Evolutionary conservation across 2,113 vertebrate species (phyloP).

Genomic region (Petromus typicus): DNA sequence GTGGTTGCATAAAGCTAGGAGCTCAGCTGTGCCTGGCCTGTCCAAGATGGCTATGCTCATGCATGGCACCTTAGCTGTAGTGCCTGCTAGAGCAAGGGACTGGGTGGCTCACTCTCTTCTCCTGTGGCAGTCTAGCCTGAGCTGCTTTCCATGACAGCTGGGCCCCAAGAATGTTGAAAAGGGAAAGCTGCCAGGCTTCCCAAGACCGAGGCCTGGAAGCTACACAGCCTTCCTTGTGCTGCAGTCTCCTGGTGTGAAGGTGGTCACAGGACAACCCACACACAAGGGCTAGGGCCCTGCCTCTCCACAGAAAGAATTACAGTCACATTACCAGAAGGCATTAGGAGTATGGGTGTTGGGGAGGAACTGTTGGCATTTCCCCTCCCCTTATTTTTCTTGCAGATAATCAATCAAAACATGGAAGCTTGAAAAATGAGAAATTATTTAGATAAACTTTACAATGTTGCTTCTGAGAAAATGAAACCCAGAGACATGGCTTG

Average conservation of each 20-base stretch:
- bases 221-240: not conserved
- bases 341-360: not conserved
- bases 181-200: not conserved
- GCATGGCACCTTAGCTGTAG: not conserved
- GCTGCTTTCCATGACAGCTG: not conserved
- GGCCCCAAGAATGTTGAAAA: constrained; percentile 25
- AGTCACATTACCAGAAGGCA: not conserved
- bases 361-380: not conserved
- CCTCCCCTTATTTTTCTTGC: not conserved
- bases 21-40: not conserved
- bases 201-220: not conserved
- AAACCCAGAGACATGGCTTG: not conserved
- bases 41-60: not conserved
- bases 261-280: not conserved
- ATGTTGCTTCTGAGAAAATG: constrained; percentile 30
- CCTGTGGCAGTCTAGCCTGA: not conserved
- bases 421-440: constrained; percentile 21
- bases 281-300: not conserved
- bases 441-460: not conserved
- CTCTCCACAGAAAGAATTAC: not conserved
- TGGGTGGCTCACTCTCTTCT: not conserved
- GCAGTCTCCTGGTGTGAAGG: not conserved
- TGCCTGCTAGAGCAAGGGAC: not conserved
- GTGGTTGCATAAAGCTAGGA: not conserved
- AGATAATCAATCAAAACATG: not conserved